Conservation (phyloP, 92 coral and sea anemone genomes). For the Epizoanthus scotinus region DNA sequence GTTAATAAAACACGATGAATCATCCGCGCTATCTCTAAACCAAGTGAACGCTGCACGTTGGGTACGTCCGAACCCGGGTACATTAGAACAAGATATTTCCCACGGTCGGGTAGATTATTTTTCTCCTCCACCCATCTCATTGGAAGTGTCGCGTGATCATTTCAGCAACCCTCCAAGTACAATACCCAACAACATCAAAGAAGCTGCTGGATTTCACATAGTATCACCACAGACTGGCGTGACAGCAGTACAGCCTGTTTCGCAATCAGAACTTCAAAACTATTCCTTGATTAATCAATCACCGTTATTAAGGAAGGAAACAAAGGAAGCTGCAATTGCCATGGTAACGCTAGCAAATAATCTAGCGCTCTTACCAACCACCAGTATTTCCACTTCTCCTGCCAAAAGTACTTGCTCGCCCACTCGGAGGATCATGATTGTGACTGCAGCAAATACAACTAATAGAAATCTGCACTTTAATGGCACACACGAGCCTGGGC, state of each 20-base stretch:
- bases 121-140: not conserved
- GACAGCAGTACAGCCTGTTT: not conserved
- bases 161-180: not conserved
- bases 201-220: not conserved
- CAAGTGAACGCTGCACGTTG: not conserved
- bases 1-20: not conserved
- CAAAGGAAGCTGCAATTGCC: constrained; percentile 36
- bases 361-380: not conserved
- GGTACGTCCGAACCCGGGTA: not conserved
- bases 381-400: not conserved
- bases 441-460: not conserved
- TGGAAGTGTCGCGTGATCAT: not conserved
- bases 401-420: not conserved
- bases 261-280: not conserved
- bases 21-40: not conserved
- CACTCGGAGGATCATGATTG: not conserved
- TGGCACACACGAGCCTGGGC: not conserved
- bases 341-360: constrained; percentile 28
- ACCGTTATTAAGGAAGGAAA: not conserved
- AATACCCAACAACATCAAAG: not conserved
- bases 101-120: not conserved
- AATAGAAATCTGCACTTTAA: not conserved
- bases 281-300: not conserved
- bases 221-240: not conserved
- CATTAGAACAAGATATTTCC: not conserved